These are phyloP conservation scores for Chromobotia macracanthus DNA, from an alignment of 2,797 vertebrate species.

Conservation along the genomic window DNA sequence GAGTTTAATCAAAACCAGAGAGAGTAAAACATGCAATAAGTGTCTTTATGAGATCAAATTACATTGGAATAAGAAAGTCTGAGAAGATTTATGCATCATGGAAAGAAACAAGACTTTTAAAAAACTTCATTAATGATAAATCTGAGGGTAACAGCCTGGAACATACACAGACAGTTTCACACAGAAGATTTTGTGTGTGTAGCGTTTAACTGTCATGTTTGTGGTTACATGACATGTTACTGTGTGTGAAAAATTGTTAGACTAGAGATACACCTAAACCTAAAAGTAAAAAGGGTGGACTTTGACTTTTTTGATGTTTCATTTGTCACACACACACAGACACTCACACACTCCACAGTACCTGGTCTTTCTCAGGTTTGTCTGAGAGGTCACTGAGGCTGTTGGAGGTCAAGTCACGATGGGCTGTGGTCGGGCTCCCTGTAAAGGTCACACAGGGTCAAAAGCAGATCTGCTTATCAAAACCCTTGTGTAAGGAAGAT, in stretches of 20 bases:
- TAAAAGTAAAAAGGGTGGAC: too few relatives aligned
- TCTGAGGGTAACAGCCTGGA: neutral
- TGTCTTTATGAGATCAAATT: neutral
- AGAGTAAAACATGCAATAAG: neutral
- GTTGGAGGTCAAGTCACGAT: constrained; percentile 93
- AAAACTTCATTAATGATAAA: neutral
- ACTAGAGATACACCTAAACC: too few relatives aligned
- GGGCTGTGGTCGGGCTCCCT: constrained; percentile 91
- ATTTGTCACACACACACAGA: constrained; percentile 20
- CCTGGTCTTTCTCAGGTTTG: constrained; percentile 98
- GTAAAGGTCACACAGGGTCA: constrained; percentile 53
- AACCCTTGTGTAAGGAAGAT: neutral
- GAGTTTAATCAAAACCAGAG: neutral
- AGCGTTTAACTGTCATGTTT: constrained; percentile 12
- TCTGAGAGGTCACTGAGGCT: constrained; percentile 96
- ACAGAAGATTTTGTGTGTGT: constrained; percentile 16
- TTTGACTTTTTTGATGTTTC: too few relatives aligned
- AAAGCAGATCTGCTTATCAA: neutral
- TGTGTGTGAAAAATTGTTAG: too few relatives aligned
- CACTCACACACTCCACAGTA: constrained; percentile 67
- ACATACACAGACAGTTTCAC: neutral
- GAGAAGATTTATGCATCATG: neutral
- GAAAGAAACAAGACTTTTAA: neutral
- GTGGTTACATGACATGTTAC: too few relatives aligned
- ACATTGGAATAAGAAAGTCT: neutral